Percentiles rank a stretch among this genome's conserved stretches.
Conservation (phyloP, 2,113 vertebrate species). For the Chaenogobius annularis region DNA sequence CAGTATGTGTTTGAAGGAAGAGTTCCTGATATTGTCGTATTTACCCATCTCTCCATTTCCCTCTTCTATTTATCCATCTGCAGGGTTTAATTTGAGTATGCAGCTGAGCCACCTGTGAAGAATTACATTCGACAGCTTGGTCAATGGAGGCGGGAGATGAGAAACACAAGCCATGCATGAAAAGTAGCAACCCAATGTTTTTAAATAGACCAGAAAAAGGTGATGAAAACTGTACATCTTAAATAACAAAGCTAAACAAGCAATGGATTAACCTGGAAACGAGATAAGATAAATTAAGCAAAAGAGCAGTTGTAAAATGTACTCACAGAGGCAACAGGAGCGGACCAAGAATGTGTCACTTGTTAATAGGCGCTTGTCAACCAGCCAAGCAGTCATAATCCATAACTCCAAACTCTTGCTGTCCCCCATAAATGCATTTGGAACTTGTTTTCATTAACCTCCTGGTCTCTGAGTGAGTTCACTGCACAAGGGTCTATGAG, state of each 20-base stretch:
- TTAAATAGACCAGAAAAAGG: not conserved
- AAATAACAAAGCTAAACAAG: not conserved
- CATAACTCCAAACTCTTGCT: slow-evolving; percentile 43
- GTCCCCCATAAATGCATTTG: slow-evolving; percentile 37
- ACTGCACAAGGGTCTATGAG: slow-evolving; percentile 14
- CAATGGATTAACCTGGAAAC: not conserved
- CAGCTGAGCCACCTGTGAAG: slow-evolving; percentile 34
- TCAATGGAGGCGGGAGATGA: slow-evolving; percentile 34
- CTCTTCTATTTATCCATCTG: slow-evolving; percentile 26
- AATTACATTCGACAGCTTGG: slow-evolving; percentile 39
- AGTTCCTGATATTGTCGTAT: slow-evolving; percentile 36
- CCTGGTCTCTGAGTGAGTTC: slow-evolving; percentile 37
- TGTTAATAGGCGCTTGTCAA: slow-evolving; percentile 48
- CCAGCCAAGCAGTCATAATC: slow-evolving; percentile 56
- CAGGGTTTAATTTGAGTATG: slow-evolving; percentile 32
- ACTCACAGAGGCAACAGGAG: slow-evolving; percentile 20
- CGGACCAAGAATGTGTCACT: slow-evolving; percentile 40
- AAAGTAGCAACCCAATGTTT: not conserved
- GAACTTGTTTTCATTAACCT: slow-evolving; percentile 60
- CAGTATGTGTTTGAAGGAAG: not conserved
- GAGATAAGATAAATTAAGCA: slow-evolving; percentile 6
- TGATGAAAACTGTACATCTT: not conserved
- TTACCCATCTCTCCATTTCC: slow-evolving; percentile 23
- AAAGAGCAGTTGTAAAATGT: slow-evolving; percentile 2
- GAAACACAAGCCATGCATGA: slow-evolving; percentile 26